Conservation (phyloP, 64 coral and sea anemone species). For the Pocillopora verrucosa region DNA sequence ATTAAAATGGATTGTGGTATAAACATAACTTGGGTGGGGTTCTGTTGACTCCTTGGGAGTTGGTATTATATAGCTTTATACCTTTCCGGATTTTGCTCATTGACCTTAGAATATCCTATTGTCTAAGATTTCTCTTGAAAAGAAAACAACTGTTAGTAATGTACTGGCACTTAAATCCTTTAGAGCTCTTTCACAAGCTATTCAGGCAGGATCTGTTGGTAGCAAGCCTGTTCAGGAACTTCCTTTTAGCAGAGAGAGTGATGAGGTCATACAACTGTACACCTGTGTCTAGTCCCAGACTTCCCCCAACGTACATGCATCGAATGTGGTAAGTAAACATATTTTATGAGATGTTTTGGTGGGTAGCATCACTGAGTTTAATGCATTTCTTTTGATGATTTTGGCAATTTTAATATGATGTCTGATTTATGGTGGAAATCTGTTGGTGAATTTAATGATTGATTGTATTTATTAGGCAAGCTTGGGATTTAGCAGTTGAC, state of each 20-base stretch:
- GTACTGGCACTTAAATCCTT: neutral
- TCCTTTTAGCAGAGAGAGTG: conserved; percentile 89
- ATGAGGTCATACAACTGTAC: conserved; percentile 99
- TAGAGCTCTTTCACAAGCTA: conserved; percentile 96
- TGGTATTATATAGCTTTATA: too few species aligned
- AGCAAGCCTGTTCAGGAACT: conserved; percentile 96
- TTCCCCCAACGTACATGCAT: conserved; percentile 95
- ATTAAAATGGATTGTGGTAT: too few species aligned
- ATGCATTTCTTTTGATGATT: too few species aligned
- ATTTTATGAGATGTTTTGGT: too few species aligned
- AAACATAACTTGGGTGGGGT: too few species aligned
- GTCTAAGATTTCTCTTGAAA: neutral
- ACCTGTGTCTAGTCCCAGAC: conserved; percentile 82
- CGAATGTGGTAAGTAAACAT: conserved; percentile 79
- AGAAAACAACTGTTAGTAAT: neutral
- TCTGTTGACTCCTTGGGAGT: too few species aligned
- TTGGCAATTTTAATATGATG: too few species aligned
- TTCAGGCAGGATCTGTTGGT: conserved; percentile 97
- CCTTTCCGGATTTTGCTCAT: too few species aligned
- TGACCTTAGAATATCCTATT: too few species aligned
- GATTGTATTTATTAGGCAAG: conserved; percentile 62
- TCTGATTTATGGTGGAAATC: neutral
- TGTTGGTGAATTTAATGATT: neutral
- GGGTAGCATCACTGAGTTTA: too few species aligned
- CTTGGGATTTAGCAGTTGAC: conserved; percentile 97